phyloP scores from a whole-genome alignment of 2,888 invertebrate species.

The Harpalus rubripes region DNA sequence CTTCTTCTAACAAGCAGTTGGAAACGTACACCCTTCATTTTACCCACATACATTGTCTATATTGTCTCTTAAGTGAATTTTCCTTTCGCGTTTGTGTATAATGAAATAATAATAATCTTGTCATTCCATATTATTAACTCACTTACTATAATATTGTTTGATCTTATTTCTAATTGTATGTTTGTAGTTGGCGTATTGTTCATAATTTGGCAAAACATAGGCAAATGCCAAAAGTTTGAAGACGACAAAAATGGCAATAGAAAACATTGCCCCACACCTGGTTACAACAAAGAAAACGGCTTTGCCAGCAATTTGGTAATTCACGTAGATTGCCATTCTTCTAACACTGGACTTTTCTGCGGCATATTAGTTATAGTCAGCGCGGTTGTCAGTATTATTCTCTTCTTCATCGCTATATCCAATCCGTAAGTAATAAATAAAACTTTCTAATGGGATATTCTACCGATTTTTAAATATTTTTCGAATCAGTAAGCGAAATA shows the following conservation, averaged over 20 bases:
- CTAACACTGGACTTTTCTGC: slow-evolving; percentile 86
- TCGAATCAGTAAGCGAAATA: too few relatives aligned
- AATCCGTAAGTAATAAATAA: slow-evolving; percentile 76
- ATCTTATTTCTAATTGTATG: neutral
- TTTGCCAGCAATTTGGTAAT: slow-evolving; percentile 80
- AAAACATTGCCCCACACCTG: slow-evolving; percentile 74
- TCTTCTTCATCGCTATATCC: slow-evolving; percentile 81
- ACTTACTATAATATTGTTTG: too few relatives aligned
- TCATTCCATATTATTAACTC: neutral
- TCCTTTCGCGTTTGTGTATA: neutral
- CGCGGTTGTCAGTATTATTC: slow-evolving; percentile 81
- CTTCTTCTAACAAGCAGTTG: too few relatives aligned
- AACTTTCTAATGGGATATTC: too few relatives aligned
- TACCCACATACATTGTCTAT: neutral
- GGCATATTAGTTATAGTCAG: slow-evolving; percentile 81
- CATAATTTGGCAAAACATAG: slow-evolving; percentile 88
- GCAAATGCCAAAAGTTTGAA: slow-evolving; percentile 77
- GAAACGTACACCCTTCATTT: too few relatives aligned
- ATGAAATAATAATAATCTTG: neutral
- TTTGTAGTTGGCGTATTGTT: slow-evolving; percentile 84
- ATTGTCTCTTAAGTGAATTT: neutral
- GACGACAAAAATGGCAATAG: slow-evolving; percentile 74
- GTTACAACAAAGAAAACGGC: slow-evolving; percentile 70
- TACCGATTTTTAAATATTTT: too few relatives aligned
- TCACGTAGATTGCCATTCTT: slow-evolving; percentile 86